phyloP scores from a whole-genome alignment of 2,113 vertebrate genomes.

The Okapia johnstoni region DNA sequence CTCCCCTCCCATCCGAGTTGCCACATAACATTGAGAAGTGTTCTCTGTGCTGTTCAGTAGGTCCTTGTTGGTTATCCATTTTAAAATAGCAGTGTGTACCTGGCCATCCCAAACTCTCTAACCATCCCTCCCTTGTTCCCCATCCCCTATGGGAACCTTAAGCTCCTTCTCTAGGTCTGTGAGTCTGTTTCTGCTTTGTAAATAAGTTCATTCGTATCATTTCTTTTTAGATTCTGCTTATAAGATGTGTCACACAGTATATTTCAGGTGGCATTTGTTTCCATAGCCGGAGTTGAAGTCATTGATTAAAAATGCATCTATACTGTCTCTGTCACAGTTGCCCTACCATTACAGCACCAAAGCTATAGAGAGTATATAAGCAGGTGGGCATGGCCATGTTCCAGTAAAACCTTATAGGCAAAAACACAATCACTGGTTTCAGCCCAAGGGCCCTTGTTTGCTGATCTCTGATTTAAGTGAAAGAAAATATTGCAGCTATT shows the following conservation, averaged over 20 bases:
- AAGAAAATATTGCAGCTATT: neutral
- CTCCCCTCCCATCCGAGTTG: neutral
- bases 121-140: neutral
- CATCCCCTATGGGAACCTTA: neutral
- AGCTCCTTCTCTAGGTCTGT: neutral
- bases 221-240: neutral
- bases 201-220: neutral
- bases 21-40: neutral
- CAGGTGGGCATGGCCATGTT: neutral
- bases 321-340: neutral
- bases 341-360: neutral
- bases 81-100: neutral
- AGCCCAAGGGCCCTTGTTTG: neutral
- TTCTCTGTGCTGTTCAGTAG: neutral
- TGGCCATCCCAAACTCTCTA: neutral
- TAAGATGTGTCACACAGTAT: neutral
- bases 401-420: neutral
- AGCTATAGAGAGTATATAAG: neutral
- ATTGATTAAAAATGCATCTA: neutral
- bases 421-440: neutral
- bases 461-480: neutral
- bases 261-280: neutral
- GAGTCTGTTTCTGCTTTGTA: neutral
- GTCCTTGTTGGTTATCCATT: neutral
- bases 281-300: neutral